Evolutionary conservation across 2,888 invertebrate genomes (phyloP), one percentile per base, ranked within the genome.

Genomic region (Lithophane leautieri): DNA sequence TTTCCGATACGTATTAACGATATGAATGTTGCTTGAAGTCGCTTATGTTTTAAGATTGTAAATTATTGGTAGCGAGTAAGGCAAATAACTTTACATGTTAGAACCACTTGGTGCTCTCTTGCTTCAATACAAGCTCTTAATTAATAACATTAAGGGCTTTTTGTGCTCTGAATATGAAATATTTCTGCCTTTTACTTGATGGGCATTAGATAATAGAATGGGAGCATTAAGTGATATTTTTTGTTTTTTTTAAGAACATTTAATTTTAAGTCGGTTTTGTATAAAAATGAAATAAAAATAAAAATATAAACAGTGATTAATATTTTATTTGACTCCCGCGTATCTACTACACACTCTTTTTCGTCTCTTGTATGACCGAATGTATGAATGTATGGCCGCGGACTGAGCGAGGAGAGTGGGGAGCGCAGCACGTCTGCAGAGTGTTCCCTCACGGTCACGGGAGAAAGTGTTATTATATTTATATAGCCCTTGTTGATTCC

Each of bases 201-300:
- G 9, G 44, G 19, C 7, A 40, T 52, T 44, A n/a, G 6, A 47
- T 50, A 22, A 58, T 58, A 52, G 4, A 25, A 34, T 14, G 4
- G 11, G 25, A 50, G 42, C n/a, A 28, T 60, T 60, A 28, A 44
- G 28, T 61, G 52, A 61, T 74, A 61, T 50, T 47, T n/a, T 50
- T 47, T n/a, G 40, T n/a, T 4, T 25, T 71, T 16, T 40, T 34
- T 40, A 71, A 61, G 60, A 50, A 73, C 1, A 28, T 4, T 50
- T 73, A 44, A 11, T 34, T 47, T 25, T 74, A 74, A 69, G n/a
- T 52, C 40, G 40, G 16, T 66, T n/a, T 60, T 76, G 12, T 66
- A 34, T 12, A 22, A 58, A 58, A 76, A 12, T 1, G 12, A 66
- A 66, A 52, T 52, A 67, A 44, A 66, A 77, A 50, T 42, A 19